Conservation (phyloP, 1,140 invertebrate genomes). For the Triops cancriformis region DNA sequence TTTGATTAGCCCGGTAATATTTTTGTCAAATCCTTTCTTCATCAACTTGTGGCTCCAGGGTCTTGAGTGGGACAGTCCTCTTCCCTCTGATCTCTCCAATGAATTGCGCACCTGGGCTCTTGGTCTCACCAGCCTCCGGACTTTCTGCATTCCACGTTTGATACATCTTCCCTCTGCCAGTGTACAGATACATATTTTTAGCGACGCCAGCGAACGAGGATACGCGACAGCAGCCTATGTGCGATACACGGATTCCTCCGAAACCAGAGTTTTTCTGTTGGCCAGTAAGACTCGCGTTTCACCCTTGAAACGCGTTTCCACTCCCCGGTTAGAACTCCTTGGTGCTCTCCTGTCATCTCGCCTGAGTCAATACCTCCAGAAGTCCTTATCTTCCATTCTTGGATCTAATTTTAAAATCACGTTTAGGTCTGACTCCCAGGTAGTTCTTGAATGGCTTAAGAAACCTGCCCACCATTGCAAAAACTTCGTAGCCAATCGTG, state of each 20-base stretch:
- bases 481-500: slow-evolving; percentile 19
- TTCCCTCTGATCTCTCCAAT: background rate
- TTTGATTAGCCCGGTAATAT: background rate
- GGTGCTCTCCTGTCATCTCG: slow-evolving; percentile 17
- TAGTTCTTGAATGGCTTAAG: slow-evolving; percentile 18
- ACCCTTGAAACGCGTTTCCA: slow-evolving; percentile 33
- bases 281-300: slow-evolving; percentile 39
- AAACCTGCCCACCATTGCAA: slow-evolving; percentile 11
- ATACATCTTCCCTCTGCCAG: background rate
- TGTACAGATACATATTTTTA: slow-evolving; percentile 26
- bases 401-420: background rate
- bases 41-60: background rate
- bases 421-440: slow-evolving; percentile 24
- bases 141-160: background rate
- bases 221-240: slow-evolving; percentile 28
- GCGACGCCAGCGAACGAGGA: slow-evolving; percentile 22
- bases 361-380: slow-evolving; percentile 15
- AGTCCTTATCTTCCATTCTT: background rate
- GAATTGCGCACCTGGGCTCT: background rate
- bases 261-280: background rate
- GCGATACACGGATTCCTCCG: background rate
- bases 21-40: slow-evolving; percentile 1
- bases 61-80: background rate
- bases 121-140: background rate
- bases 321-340: slow-evolving; percentile 27